phyloP scores from a whole-genome alignment of 2,888 invertebrate genomes.

The Nomada goodeniana region DNA sequence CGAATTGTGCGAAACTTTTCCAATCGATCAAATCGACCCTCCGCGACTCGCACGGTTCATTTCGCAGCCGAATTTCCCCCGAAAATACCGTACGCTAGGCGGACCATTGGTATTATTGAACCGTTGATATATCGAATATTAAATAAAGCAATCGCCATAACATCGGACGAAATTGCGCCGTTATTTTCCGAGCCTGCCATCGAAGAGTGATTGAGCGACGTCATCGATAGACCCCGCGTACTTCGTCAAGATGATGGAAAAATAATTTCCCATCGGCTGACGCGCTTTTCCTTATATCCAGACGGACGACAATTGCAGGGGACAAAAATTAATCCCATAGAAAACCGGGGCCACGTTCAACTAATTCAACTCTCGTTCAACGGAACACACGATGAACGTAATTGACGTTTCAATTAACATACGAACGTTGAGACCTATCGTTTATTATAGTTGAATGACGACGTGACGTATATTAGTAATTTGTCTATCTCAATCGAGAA shows the following conservation, averaged over 20 bases:
- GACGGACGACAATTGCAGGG: not conserved
- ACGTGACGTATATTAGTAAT: too few relatives aligned
- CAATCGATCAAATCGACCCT: conserved; percentile 52
- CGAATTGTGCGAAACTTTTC: not conserved
- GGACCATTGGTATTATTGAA: conserved; percentile 46
- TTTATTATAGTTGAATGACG: too few relatives aligned
- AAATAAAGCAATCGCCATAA: conserved; percentile 76
- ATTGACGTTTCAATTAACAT: not conserved
- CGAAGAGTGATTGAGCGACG: conserved; percentile 58
- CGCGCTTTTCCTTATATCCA: conserved; percentile 5
- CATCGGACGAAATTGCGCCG: conserved; percentile 52
- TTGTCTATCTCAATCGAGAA: too few relatives aligned
- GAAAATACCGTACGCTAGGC: conserved; percentile 70
- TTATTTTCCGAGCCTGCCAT: conserved; percentile 57
- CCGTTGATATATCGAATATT: conserved; percentile 74
- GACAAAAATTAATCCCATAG: not conserved
- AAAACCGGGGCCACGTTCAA: not conserved
- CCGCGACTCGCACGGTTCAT: conserved; percentile 70
- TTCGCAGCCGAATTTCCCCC: conserved; percentile 59
- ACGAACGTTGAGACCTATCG: not conserved
- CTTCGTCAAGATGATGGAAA: conserved; percentile 55
- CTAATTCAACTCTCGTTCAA: not conserved
- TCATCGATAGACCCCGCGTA: conserved; percentile 39
- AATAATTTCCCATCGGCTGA: conserved; percentile 51
- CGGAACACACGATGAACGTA: not conserved